These are phyloP conservation scores for Muscidifurax raptorellus DNA, from an alignment of 1,140 invertebrate genomes.

Conservation along the genomic window DNA sequence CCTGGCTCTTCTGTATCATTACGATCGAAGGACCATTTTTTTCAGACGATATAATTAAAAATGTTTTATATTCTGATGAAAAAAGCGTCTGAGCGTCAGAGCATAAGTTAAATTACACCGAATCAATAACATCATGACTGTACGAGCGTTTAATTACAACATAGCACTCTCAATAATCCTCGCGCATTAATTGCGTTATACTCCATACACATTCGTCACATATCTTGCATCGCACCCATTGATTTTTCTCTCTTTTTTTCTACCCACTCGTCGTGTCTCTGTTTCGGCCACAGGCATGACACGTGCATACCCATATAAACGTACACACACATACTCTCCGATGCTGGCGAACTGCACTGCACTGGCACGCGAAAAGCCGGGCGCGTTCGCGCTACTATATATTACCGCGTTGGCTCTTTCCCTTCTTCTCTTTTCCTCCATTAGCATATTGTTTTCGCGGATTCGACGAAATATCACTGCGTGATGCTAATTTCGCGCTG, in stretches of 20 bases:
- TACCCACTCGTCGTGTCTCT: conserved; percentile 3
- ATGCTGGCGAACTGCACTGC: not conserved
- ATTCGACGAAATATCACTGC: conserved; percentile 71
- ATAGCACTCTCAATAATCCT: conserved; percentile 37
- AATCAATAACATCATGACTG: conserved; percentile 36
- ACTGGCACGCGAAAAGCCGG: not conserved
- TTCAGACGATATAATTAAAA: conserved; percentile 24
- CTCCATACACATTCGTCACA: conserved; percentile 43
- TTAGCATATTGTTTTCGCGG: conserved; percentile 75
- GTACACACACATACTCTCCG: not conserved
- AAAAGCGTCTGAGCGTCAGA: not conserved
- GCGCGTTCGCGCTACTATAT: not conserved
- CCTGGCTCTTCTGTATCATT: too few species aligned
- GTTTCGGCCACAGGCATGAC: not conserved
- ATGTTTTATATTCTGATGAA: not conserved
- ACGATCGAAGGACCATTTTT: not conserved
- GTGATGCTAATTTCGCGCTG: conserved; percentile 70
- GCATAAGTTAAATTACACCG: conserved; percentile 1
- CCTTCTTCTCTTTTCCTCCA: conserved; percentile 63
- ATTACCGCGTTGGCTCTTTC: conserved; percentile 15
- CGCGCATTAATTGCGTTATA: conserved; percentile 47
- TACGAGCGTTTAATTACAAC: conserved; percentile 52
- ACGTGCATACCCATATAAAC: too few species aligned
- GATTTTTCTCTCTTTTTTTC: conserved; percentile 55
- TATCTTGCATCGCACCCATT: conserved; percentile 37